Conservation (phyloP, 2,888 invertebrate species). For the Antheraea yamamai region DNA sequence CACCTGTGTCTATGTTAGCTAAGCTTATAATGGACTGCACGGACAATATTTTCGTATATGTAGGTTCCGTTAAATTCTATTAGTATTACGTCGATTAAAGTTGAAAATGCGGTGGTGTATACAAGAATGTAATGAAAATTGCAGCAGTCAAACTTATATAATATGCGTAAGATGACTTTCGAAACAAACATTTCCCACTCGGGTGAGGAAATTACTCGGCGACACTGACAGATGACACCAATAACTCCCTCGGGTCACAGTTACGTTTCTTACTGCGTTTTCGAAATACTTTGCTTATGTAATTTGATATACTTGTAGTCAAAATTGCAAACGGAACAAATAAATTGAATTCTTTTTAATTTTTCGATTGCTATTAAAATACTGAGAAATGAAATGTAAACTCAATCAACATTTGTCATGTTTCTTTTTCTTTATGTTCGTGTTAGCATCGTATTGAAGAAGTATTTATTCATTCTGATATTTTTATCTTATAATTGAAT, state of each 20-base stretch:
- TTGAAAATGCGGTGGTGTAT: background rate
- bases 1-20: constrained; percentile 38
- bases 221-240: constrained; percentile 75
- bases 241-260: constrained; percentile 64
- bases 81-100: background rate
- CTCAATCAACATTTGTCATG: background rate
- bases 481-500: background rate
- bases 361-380: background rate
- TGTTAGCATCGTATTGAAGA: background rate
- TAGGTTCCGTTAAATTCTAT: background rate
- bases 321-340: background rate
- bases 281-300: constrained; percentile 34
- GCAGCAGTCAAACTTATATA: constrained; percentile 49
- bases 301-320: background rate
- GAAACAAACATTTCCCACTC: constrained; percentile 65
- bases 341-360: background rate
- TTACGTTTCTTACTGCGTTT: constrained; percentile 51
- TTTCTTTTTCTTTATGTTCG: background rate
- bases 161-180: constrained; percentile 64
- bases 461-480: background rate
- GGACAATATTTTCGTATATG: background rate
- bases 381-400: background rate
- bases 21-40: constrained; percentile 28
- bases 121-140: constrained; percentile 34
- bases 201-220: constrained; percentile 70